Percentiles rank a stretch among this genome's conserved stretches.
Conservation (phyloP, 35 echinoderm and acorn worm species). For the Acanthaster planci region DNA sequence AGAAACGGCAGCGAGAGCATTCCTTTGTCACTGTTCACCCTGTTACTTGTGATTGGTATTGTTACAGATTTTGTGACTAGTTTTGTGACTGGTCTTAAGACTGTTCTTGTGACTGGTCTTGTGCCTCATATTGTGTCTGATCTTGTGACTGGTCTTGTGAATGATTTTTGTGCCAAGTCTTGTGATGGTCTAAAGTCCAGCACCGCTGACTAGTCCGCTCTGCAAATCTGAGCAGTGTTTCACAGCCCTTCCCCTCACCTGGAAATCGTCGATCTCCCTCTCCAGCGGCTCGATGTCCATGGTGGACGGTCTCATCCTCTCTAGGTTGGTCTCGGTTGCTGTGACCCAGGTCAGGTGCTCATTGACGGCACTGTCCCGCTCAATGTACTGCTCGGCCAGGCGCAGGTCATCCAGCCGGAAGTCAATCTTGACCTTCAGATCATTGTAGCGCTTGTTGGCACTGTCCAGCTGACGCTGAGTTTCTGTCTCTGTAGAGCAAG, state of each 20-base stretch:
- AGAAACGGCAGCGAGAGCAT: too few species aligned
- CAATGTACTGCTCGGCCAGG: constrained; percentile 85
- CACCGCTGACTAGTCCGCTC: too few species aligned
- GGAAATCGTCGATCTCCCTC: constrained; percentile 60
- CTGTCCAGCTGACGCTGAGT: constrained; percentile 71
- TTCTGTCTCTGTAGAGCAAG: constrained; percentile 53
- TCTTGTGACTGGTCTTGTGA: too few species aligned
- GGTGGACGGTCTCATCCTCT: constrained; percentile 38
- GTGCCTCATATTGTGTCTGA: too few species aligned
- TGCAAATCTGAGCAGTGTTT: too few species aligned
- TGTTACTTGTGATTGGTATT: too few species aligned
- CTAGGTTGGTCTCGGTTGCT: constrained; percentile 51
- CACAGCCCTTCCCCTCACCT: constrained; percentile 39
- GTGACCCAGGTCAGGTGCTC: constrained; percentile 70
- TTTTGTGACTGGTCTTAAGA: too few species aligned
- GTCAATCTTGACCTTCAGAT: constrained; percentile 62
- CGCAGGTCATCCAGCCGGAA: constrained; percentile 67
- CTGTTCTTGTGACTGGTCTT: too few species aligned
- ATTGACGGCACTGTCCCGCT: constrained; percentile 58
- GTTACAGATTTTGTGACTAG: too few species aligned
- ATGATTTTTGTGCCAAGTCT: too few species aligned
- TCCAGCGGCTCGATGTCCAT: constrained; percentile 72
- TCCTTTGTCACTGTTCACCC: too few species aligned
- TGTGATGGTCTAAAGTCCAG: too few species aligned
- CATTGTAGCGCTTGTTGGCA: constrained; percentile 77